These are phyloP conservation scores for Melanerpes formicivorus DNA, from an alignment of 2,113 vertebrate genomes.

Conservation along the genomic window DNA sequence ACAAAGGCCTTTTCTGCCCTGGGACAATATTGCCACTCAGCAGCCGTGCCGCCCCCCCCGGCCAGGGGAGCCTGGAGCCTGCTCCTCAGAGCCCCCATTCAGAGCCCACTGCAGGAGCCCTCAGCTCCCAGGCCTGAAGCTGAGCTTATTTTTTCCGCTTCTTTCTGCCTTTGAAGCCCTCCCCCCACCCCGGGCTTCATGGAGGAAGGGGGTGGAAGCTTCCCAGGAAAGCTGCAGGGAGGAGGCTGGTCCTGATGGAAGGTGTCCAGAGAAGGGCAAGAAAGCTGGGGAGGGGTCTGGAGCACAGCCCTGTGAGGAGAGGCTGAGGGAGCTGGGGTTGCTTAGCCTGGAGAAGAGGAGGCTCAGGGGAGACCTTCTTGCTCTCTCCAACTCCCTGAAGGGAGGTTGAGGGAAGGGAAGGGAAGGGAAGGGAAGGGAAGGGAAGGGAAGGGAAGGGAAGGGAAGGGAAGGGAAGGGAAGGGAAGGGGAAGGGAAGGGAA, in stretches of 20 bases:
- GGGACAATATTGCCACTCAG: constrained; percentile 59
- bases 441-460: too few species aligned
- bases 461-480: too few species aligned
- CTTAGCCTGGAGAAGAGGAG: too few species aligned
- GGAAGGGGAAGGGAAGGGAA: too few species aligned
- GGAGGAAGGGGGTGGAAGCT: background rate
- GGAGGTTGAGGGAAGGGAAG: too few species aligned
- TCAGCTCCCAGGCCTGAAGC: background rate
- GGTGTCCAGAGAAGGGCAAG: too few species aligned
- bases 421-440: too few species aligned
- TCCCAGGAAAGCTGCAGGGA: background rate
- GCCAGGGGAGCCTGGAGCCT: background rate
- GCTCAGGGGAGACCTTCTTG: too few species aligned
- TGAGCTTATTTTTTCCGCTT: constrained; percentile 5
- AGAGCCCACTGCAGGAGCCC: background rate
- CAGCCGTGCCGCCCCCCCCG: constrained; percentile 2
- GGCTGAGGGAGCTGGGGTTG: too few species aligned
- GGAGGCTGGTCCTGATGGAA: background rate
- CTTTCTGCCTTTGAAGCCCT: constrained; percentile 1
- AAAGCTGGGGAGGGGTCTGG: too few species aligned
- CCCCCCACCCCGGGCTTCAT: fast-evolving
- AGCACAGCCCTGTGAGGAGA: too few species aligned
- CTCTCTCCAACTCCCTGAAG: too few species aligned
- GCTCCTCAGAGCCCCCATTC: constrained; percentile 38
- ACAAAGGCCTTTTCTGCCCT: constrained; percentile 64